Conservation (phyloP, 2,113 vertebrate species). For the Pedionomus torquatus region DNA sequence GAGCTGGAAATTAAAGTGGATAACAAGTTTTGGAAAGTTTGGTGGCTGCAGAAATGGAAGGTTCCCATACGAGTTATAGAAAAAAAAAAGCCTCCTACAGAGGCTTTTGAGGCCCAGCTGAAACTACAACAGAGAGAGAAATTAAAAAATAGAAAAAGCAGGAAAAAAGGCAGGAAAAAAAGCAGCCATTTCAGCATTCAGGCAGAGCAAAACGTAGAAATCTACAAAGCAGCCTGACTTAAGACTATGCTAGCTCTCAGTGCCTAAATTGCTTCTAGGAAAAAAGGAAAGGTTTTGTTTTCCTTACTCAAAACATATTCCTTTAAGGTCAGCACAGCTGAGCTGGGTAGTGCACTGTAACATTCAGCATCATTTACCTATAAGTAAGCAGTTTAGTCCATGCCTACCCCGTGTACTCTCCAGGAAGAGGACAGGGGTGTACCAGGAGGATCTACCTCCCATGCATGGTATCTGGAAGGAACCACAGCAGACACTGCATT, state of each 20-base stretch:
- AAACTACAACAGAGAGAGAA: background rate
- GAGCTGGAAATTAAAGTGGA: background rate
- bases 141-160: too few relatives aligned
- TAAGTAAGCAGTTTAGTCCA: background rate
- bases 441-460: background rate
- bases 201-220: background rate
- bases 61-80: background rate
- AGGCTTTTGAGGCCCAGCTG: background rate
- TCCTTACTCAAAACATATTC: background rate
- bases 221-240: background rate
- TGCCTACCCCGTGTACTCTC: background rate
- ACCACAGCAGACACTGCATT: background rate
- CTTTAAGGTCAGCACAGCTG: background rate
- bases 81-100: background rate
- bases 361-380: background rate
- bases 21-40: background rate
- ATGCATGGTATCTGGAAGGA: background rate
- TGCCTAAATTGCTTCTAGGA: background rate
- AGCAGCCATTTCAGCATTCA: background rate
- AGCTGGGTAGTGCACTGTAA: background rate
- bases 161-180: too few relatives aligned
- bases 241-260: background rate
- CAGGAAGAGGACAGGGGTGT: background rate
- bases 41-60: background rate
- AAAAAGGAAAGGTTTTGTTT: background rate